Evolutionary conservation across 1,140 invertebrate species (phyloP), one percentile per base, ranked within the genome.

Genomic region (Drosophila grimshawi): DNA sequence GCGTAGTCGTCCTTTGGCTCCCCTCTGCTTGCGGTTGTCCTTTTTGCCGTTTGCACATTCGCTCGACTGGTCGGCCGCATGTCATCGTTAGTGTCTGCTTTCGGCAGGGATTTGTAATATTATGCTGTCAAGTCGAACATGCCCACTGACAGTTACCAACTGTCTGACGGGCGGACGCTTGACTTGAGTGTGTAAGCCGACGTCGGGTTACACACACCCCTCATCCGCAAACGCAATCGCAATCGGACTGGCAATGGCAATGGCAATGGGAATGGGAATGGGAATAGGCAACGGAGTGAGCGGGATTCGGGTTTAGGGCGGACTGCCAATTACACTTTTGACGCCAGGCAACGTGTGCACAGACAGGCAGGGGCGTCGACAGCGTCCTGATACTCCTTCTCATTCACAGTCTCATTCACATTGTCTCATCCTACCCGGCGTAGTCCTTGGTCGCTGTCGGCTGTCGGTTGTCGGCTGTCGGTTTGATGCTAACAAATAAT

Each of bases 401-500:
- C 19, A 19, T 19, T 19, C 19, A 19, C 19, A 19, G 19, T 19
- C 19, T 19, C 19, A 19, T 19, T 19, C 19, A 19, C 19, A 19
- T 19, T 19, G 19, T 19, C 19, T 19, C 19, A 19, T 19, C 19
- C 19, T 19, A 19, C 19, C 19, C 19, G 4, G 67, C 45, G 33
- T 62, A 37, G 71, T 43, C 56, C 68, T 59, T 56, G 41, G 11
- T 33, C 51, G 4, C 19, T 3, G 32, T 66, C n/a, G 48, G 8
- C n/a, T 4, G 52, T 69, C 10, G 41, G 4, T 10, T 41, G 39
- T 45, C 65, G 57, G 32, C 72, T 61, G 64, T 67, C 63, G 67
- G 77, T 69, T 91, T 92, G 90, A 91, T 80, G 70, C 81, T 92
- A 92, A 92, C 90, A 92, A 92, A 92, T 92, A 92, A 92, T 92